Conservation (phyloP, 1,140 invertebrate genomes). For the Anastatus disparis region DNA sequence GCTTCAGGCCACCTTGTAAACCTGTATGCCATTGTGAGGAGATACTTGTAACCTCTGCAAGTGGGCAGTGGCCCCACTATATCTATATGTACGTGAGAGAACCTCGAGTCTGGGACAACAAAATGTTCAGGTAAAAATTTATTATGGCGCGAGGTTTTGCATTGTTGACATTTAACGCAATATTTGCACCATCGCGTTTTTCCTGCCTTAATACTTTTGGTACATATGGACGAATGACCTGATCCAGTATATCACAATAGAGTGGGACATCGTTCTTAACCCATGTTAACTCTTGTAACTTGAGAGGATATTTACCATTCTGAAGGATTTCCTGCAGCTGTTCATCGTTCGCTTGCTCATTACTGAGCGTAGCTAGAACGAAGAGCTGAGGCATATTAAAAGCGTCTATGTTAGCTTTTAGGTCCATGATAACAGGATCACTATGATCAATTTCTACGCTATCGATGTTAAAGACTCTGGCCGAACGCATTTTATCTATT, state of each 20-base stretch:
- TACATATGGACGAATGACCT: neutral
- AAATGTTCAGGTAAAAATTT: neutral
- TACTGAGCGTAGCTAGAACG: too few species aligned
- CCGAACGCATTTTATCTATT: too few species aligned
- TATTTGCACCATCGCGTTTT: constrained; percentile 25
- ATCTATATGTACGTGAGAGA: constrained; percentile 59
- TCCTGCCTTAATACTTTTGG: neutral
- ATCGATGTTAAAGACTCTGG: too few species aligned
- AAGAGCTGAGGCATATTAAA: too few species aligned
- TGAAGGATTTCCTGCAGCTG: too few species aligned
- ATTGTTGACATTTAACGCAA: constrained; percentile 44
- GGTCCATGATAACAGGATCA: too few species aligned
- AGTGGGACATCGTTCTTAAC: neutral
- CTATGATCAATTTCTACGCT: too few species aligned
- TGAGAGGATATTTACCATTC: too few species aligned
- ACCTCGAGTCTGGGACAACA: constrained; percentile 39
- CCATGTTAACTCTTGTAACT: constrained; percentile 28
- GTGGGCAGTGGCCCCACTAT: constrained; percentile 44
- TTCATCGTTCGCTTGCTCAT: too few species aligned
- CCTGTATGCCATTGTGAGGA: constrained; percentile 63
- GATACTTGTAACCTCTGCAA: constrained; percentile 60
- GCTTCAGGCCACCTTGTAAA: constrained; percentile 39
- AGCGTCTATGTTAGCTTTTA: too few species aligned
- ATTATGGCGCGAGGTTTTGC: constrained; percentile 46
- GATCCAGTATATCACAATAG: neutral